Percentiles rank a stretch among this genome's conserved stretches.
phyloP scores from a whole-genome alignment of 2,888 invertebrate species.

The Drosophila tanythrix region DNA sequence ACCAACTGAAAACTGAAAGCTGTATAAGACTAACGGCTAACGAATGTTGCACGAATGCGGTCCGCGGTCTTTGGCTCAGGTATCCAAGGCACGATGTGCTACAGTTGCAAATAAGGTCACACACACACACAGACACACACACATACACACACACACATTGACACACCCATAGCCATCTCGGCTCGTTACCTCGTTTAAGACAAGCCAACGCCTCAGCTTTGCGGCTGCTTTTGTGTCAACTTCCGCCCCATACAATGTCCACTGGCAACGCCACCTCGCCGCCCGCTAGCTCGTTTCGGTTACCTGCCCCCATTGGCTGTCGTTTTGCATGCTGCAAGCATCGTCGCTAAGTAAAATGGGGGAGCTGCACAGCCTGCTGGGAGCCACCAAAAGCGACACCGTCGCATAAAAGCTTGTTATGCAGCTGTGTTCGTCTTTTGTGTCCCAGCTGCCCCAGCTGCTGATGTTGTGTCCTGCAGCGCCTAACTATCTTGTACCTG shows the following conservation, averaged over 20 bases:
- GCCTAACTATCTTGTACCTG: slow-evolving; percentile 59
- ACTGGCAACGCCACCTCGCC: slow-evolving; percentile 14
- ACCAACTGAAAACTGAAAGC: slow-evolving; percentile 18
- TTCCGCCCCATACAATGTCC: slow-evolving; percentile 39
- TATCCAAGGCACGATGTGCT: slow-evolving; percentile 69
- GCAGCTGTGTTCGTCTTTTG: slow-evolving; percentile 63
- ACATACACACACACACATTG: slow-evolving; percentile 9
- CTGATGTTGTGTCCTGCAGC: slow-evolving; percentile 38
- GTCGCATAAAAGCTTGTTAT: slow-evolving; percentile 55
- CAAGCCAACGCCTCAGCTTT: slow-evolving; percentile 50
- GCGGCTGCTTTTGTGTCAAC: slow-evolving; percentile 54
- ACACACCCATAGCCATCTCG: background rate
- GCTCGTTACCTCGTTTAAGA: slow-evolving; percentile 51
- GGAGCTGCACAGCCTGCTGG: slow-evolving; percentile 19
- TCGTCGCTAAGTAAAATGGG: slow-evolving; percentile 11
- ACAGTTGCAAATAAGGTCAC: slow-evolving; percentile 72
- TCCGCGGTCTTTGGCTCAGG: slow-evolving; percentile 42
- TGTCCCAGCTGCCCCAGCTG: slow-evolving; percentile 21
- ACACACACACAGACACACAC: slow-evolving; percentile 30
- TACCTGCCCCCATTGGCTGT: slow-evolving; percentile 69
- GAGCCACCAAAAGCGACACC: slow-evolving; percentile 17
- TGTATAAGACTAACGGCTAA: slow-evolving; percentile 12
- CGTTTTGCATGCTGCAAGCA: slow-evolving; percentile 58
- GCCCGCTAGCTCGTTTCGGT: slow-evolving; percentile 55
- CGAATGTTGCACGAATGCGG: slow-evolving; percentile 22